phyloP scores from a whole-genome alignment of 2,797 vertebrate species.

The Lemur catta region DNA sequence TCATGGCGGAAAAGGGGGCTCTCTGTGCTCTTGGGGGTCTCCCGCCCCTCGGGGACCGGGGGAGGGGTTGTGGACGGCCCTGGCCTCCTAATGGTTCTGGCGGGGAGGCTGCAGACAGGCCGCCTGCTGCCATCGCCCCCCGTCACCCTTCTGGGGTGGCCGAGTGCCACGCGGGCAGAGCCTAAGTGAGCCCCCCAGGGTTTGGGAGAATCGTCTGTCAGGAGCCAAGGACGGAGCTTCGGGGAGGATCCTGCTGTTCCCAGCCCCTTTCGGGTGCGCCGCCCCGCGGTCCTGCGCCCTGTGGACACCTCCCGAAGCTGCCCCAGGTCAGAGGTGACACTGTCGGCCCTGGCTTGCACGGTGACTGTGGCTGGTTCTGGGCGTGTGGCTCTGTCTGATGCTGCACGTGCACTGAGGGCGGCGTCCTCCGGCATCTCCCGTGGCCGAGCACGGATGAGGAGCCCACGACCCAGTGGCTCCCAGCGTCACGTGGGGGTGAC shows the following conservation, averaged over 20 bases:
- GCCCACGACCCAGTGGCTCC: accelerated
- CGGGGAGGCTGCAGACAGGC: accelerated
- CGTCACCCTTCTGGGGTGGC: neutral
- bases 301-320: neutral
- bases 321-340: neutral
- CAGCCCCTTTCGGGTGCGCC: accelerated
- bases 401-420: neutral
- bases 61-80: accelerated
- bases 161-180: accelerated
- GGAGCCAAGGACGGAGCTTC: neutral
- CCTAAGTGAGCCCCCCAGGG: accelerated
- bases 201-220: no score
- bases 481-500: neutral
- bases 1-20: neutral
- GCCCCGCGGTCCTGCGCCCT: neutral
- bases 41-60: neutral
- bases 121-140: accelerated
- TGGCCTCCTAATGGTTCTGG: neutral
- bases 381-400: neutral
- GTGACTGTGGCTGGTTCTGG: neutral
- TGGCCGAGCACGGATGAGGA: accelerated
- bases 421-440: neutral
- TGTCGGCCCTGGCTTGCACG: neutral
- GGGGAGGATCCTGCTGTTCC: neutral
- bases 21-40: neutral